phyloP scores from a whole-genome alignment of 2,797 vertebrate genomes.

The Eremophila alpestris region DNA sequence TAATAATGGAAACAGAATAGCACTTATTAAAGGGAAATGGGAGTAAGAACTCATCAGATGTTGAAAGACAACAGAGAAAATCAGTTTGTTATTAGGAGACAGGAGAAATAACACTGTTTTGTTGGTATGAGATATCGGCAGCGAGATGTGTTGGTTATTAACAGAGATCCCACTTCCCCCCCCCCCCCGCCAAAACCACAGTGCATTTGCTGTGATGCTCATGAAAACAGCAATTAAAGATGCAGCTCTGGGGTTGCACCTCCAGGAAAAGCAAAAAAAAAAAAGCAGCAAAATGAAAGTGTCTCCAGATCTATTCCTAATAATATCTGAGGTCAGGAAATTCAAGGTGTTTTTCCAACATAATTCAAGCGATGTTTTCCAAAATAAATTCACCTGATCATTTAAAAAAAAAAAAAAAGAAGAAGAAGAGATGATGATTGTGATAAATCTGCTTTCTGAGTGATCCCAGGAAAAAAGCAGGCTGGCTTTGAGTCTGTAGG shows the following conservation, averaged over 20 bases:
- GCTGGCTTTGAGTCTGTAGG: background rate
- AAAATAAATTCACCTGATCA: background rate
- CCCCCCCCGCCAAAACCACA: background rate
- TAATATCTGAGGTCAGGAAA: background rate
- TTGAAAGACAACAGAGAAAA: background rate
- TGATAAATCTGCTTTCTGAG: background rate
- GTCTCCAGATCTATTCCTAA: background rate
- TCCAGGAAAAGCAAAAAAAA: background rate
- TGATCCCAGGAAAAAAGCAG: background rate
- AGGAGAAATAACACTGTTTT: background rate
- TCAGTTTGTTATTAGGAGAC: background rate
- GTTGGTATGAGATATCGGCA: background rate
- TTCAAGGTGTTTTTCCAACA: background rate
- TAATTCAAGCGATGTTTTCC: background rate
- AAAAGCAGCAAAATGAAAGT: background rate
- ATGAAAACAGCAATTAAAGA: constrained; percentile 37
- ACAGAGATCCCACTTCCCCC: background rate
- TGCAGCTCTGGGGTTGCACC: background rate
- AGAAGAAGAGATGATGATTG: background rate
- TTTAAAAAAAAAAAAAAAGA: background rate
- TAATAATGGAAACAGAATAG: constrained; percentile 47
- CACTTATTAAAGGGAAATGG: constrained; percentile 1
- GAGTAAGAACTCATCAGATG: background rate
- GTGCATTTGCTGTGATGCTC: background rate
- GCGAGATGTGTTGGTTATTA: background rate